Base-by-base conservation (phyloP, 2,888 invertebrate genomes). In the Tipula confusa region DNA sequence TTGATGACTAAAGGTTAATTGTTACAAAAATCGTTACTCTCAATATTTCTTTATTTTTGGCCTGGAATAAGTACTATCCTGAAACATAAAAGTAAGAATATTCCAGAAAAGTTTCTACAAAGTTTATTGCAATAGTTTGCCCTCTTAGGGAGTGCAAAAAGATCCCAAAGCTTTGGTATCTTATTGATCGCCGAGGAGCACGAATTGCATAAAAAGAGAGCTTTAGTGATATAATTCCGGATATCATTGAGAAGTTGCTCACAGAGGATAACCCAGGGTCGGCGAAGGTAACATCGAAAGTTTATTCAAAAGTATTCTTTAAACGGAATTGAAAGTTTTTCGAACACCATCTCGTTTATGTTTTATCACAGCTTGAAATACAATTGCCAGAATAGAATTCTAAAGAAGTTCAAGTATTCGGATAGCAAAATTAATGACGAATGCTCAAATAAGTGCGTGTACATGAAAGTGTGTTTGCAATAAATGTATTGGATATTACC, bases 301-400 rank as follows among this genome's bases (percentile, higher is more conserved):
- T 86, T 93, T 96, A 82, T 95, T 96, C 87, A 91, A 94, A 84
- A 94, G 93, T 84, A 94, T 96, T 84, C 89, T 96, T 80, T 92
- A 92, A 64, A 93, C 38, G 96, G 96, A 82, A 96, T 96, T 87
- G 95, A 96, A 88, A 96, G 96, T 87, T 89, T 95, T 84, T 95
- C 95, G 29, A 96, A 96, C 88, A 95, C 95, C 33, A 88, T 96
- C 83, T 92, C 95, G 3, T 96, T 97, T 87, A 90, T 96, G 15
- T 89, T 97, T 83, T 93, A 95, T 87, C 90, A 94, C 85, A 91
- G 96, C 84, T 95, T 95, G 9, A 91, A 93, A 36, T 91, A 95
- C 85, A 92, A 92, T 0, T 93, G 93, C 85, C 95, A 95, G 87
- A 89, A 92, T 24, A 91, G 91, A 85, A 92, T 97, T 82, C 91